A percentile compares a stretch with the other conserved stretches of the same genome.
Conservation (phyloP, 2,797 vertebrate genomes). For the Cossypha caffra region DNA sequence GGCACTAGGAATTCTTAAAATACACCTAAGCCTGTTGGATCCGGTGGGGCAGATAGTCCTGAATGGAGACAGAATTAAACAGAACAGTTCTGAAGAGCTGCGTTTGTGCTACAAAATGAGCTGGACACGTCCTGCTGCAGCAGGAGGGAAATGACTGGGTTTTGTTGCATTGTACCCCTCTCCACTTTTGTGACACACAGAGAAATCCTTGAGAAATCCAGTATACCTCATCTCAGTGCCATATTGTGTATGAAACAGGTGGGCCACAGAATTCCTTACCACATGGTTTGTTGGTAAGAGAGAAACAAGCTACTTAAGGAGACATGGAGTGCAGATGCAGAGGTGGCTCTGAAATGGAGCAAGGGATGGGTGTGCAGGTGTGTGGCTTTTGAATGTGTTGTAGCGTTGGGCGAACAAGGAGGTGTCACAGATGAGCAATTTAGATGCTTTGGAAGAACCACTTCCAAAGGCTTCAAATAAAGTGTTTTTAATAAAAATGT, state of each 20-base stretch:
- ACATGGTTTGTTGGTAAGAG: not conserved
- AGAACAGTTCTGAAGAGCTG: not conserved
- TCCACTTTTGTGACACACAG: not conserved
- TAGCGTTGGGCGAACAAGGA: not conserved
- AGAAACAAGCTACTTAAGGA: not conserved
- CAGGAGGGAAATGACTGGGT: not conserved
- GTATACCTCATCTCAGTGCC: not conserved
- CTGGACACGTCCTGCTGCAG: not conserved
- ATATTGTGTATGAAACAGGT: not conserved
- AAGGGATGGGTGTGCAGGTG: not conserved
- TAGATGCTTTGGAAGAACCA: not conserved
- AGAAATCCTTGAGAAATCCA: not conserved
- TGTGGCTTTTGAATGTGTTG: not conserved
- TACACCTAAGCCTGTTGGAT: not conserved
- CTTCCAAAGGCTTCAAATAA: not conserved
- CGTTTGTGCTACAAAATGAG: not conserved
- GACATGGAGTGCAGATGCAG: not conserved
- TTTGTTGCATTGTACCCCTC: not conserved
- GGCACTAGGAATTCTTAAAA: not conserved
- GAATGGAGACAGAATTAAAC: not conserved
- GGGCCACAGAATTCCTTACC: not conserved
- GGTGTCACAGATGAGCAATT: accelerated
- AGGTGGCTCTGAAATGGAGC: not conserved
- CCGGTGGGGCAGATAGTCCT: not conserved
- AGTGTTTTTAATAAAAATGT: not conserved